Percentiles rank a stretch among this genome's conserved stretches.
phyloP scores from a whole-genome alignment of 1,140 invertebrate genomes.

The Teleopsis dalmanni region DNA sequence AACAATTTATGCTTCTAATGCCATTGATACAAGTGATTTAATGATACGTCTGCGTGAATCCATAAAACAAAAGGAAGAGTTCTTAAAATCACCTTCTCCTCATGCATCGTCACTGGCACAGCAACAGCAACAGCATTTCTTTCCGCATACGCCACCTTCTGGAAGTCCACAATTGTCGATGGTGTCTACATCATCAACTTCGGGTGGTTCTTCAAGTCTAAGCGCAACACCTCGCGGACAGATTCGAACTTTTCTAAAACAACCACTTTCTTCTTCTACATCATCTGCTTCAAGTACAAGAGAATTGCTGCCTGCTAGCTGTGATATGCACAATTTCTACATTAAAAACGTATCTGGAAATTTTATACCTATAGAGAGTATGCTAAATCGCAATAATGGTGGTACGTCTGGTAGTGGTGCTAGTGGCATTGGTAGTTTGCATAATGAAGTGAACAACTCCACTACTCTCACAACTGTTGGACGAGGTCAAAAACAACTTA shows the following conservation, averaged over 20 bases:
- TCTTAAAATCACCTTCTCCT: slow-evolving; percentile 62
- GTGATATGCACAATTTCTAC: slow-evolving; percentile 15
- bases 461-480: no score
- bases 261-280: slow-evolving; percentile 14
- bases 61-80: slow-evolving; percentile 80
- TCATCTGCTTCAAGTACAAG: slow-evolving; percentile 11
- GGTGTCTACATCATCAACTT: slow-evolving; percentile 19
- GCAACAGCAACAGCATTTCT: slow-evolving; percentile 20
- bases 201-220: slow-evolving; percentile 14
- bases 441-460: no score
- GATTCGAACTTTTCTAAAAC: slow-evolving; percentile 11
- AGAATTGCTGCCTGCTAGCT: slow-evolving; percentile 13
- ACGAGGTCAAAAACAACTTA: no score
- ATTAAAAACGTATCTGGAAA: not conserved
- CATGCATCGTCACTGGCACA: slow-evolving; percentile 16
- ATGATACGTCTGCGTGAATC: slow-evolving; percentile 59
- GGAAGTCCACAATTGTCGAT: slow-evolving; percentile 17
- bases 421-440: not conserved
- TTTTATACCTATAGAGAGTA: not conserved
- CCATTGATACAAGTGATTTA: slow-evolving; percentile 34
- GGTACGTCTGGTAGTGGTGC: not conserved
- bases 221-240: slow-evolving; percentile 12
- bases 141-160: slow-evolving; percentile 14
- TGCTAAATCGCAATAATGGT: slow-evolving; percentile 15
- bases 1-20: slow-evolving; percentile 8